phyloP scores from a whole-genome alignment of 2,888 invertebrate genomes.

The Prenolepis imparis region DNA sequence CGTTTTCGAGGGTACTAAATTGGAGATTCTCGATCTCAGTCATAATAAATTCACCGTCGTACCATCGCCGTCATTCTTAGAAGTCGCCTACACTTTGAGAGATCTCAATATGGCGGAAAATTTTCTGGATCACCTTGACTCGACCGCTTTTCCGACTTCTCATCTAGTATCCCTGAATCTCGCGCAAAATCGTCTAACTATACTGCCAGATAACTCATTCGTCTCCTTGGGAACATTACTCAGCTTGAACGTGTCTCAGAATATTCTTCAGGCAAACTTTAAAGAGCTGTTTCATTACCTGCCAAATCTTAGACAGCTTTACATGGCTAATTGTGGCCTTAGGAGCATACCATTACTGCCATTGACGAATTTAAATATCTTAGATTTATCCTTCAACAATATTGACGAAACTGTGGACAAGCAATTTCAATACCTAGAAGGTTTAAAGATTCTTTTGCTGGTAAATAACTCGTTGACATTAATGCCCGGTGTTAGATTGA shows the following conservation, averaged over 20 bases:
- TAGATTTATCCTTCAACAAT: slow-evolving; percentile 93
- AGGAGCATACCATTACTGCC: slow-evolving; percentile 92
- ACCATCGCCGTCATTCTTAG: slow-evolving; percentile 92
- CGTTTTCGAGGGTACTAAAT: slow-evolving; percentile 92
- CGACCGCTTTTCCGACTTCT: slow-evolving; percentile 94
- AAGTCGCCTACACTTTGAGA: slow-evolving; percentile 93
- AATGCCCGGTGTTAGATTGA: slow-evolving; percentile 91
- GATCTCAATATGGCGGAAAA: slow-evolving; percentile 93
- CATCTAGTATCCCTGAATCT: slow-evolving; percentile 92
- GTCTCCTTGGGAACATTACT: slow-evolving; percentile 93
- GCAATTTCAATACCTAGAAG: slow-evolving; percentile 90
- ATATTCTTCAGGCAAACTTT: slow-evolving; percentile 91
- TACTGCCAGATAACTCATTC: slow-evolving; percentile 95
- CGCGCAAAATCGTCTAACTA: slow-evolving; percentile 93
- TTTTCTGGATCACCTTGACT: slow-evolving; percentile 94
- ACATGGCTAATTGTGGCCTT: slow-evolving; percentile 92
- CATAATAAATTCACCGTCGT: slow-evolving; percentile 93
- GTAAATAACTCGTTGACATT: slow-evolving; percentile 92
- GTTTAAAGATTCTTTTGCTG: slow-evolving; percentile 91
- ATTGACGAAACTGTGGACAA: slow-evolving; percentile 91
- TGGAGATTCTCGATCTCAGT: slow-evolving; percentile 93
- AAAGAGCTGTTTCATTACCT: slow-evolving; percentile 95
- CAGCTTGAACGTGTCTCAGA: slow-evolving; percentile 93
- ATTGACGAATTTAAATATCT: slow-evolving; percentile 91
- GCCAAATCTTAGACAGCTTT: slow-evolving; percentile 92